Conservation (phyloP, 2,888 invertebrate species). For the Parnassius orleans region DNA sequence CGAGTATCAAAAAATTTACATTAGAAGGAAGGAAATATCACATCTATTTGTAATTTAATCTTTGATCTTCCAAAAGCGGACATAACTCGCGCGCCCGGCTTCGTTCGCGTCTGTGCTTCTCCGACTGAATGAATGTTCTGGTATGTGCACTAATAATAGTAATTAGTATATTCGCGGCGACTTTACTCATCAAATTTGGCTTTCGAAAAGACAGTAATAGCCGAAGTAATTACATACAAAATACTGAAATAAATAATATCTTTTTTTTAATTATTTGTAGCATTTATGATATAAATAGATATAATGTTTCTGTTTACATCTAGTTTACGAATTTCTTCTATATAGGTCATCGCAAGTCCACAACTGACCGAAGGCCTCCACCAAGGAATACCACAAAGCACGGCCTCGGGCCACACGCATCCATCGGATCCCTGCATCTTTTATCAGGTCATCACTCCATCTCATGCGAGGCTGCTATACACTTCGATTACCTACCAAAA, state of each 20-base stretch:
- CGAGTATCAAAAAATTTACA: not conserved
- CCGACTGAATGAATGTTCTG: slow-evolving; percentile 34
- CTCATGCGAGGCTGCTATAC: no score
- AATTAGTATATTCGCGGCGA: slow-evolving; percentile 19
- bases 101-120: slow-evolving; percentile 30
- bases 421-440: no score
- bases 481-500: no score
- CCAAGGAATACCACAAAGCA: no score
- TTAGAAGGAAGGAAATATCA: not conserved
- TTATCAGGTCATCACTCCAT: no score
- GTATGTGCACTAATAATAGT: slow-evolving; percentile 34
- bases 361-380: no score
- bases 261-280: no score
- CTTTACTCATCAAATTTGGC: slow-evolving; percentile 21
- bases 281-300: no score
- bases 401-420: no score
- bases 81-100: slow-evolving; percentile 32
- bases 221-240: slow-evolving; percentile 12
- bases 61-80: slow-evolving; percentile 31
- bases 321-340: no score
- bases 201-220: slow-evolving; percentile 26
- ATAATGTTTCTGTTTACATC: no score
- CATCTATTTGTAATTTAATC: slow-evolving; percentile 26
- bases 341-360: no score
- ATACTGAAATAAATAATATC: not conserved